Evolutionary conservation across 2,113 vertebrate genomes (phyloP).

Genomic region (Carassius gibelio): DNA sequence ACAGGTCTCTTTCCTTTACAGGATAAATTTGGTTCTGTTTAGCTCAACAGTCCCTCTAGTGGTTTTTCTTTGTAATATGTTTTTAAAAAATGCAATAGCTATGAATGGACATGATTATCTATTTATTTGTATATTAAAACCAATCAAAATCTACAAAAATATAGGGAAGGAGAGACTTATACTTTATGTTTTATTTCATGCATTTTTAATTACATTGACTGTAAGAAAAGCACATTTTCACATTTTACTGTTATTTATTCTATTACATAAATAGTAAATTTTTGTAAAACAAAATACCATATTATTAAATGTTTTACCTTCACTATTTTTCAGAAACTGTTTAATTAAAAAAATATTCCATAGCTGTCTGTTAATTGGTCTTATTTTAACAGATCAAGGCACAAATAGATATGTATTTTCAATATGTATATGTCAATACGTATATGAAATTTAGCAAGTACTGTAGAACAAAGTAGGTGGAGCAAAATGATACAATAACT

Average conservation of each 20-base stretch:
- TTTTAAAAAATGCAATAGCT: too few species aligned
- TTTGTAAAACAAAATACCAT: neutral
- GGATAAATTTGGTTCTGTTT: neutral
- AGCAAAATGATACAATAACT: neutral
- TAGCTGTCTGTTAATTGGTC: too few species aligned
- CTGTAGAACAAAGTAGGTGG: neutral
- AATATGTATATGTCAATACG: too few species aligned
- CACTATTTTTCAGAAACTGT: too few species aligned
- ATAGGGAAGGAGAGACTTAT: neutral
- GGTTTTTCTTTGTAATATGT: neutral
- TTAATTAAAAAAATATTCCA: too few species aligned
- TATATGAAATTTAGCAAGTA: neutral
- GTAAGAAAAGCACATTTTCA: neutral
- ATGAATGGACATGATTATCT: neutral
- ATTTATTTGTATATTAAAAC: neutral
- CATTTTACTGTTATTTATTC: neutral
- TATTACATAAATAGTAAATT: neutral
- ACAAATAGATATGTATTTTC: too few species aligned
- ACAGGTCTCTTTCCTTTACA: neutral
- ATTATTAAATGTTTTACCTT: too few species aligned
- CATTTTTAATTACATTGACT: neutral
- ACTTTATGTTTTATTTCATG: neutral
- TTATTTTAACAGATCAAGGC: too few species aligned
- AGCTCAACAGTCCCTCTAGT: conserved; percentile 23
- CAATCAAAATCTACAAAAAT: neutral